Conservation (phyloP, 2,797 vertebrate genomes). For the Myiotriccus ornatus region DNA sequence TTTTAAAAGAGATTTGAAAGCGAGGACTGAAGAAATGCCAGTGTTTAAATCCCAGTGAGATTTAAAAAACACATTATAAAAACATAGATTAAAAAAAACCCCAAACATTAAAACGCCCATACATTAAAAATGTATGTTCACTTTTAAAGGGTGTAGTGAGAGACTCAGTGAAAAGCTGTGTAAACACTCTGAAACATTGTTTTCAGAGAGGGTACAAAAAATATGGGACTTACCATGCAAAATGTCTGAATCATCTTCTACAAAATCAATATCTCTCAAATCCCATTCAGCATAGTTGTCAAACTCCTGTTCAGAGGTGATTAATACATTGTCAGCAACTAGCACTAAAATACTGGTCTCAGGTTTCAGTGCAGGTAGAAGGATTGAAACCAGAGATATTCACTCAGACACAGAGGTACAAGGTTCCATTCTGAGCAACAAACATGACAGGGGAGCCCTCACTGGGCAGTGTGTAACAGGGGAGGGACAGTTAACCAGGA, state of each 20-base stretch:
- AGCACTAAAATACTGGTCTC: not conserved
- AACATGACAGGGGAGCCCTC: not conserved
- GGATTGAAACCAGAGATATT: not conserved
- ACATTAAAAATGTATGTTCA: not conserved
- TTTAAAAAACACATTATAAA: not conserved
- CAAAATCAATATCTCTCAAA: slow-evolving; percentile 98
- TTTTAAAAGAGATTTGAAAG: not conserved
- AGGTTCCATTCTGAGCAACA: not conserved
- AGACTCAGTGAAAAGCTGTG: not conserved
- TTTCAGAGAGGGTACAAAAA: not conserved
- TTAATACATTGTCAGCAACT: slow-evolving; percentile 17
- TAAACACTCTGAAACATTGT: not conserved
- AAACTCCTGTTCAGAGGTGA: slow-evolving; percentile 85
- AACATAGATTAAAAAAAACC: not conserved
- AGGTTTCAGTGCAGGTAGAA: not conserved
- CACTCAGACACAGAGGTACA: not conserved
- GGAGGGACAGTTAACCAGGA: not conserved
- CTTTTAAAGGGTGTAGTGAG: not conserved
- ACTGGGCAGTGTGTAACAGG: not conserved
- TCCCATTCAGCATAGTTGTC: slow-evolving; percentile 99
- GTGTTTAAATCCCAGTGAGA: not conserved
- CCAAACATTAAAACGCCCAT: not conserved
- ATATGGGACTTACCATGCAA: slow-evolving; percentile 84
- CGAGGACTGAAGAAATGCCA: not conserved
- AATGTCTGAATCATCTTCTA: slow-evolving; percentile 97